These are phyloP conservation scores for Antheraea pernyi DNA, from an alignment of 1,140 invertebrate species.

Conservation along the genomic window DNA sequence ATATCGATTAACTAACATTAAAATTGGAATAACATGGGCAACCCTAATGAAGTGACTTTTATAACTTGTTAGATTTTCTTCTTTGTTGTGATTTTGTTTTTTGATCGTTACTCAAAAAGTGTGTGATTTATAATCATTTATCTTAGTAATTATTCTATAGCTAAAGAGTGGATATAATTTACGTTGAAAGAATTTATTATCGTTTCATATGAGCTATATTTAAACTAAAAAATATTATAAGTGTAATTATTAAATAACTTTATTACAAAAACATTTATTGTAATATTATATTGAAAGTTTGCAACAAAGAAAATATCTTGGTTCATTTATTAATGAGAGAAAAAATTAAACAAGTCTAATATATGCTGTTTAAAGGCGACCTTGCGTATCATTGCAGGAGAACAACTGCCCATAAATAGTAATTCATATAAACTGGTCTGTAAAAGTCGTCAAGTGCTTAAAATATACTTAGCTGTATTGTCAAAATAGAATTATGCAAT, in stretches of 20 bases:
- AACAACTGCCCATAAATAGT: neutral
- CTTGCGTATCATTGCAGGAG: neutral
- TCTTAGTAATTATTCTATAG: neutral
- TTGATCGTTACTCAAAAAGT: neutral
- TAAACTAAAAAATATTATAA: neutral
- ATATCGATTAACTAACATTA: no score
- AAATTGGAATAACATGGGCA: no score
- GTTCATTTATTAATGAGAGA: no score
- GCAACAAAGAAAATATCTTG: no score
- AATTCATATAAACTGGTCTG: neutral
- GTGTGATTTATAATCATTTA: no score
- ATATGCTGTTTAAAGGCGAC: no score
- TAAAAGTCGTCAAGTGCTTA: neutral
- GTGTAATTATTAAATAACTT: neutral
- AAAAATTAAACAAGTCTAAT: no score
- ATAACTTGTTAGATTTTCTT: slow-evolving; percentile 1
- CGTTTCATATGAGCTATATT: neutral
- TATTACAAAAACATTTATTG: neutral
- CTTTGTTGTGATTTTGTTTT: slow-evolving; percentile 2
- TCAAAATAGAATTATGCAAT: neutral
- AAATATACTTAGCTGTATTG: neutral
- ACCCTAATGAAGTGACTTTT: neutral
- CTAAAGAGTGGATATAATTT: neutral
- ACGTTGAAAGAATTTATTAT: neutral
- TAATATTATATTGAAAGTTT: no score